Conservation (phyloP, 1,140 invertebrate genomes). For the Monomorium pharaonis region DNA sequence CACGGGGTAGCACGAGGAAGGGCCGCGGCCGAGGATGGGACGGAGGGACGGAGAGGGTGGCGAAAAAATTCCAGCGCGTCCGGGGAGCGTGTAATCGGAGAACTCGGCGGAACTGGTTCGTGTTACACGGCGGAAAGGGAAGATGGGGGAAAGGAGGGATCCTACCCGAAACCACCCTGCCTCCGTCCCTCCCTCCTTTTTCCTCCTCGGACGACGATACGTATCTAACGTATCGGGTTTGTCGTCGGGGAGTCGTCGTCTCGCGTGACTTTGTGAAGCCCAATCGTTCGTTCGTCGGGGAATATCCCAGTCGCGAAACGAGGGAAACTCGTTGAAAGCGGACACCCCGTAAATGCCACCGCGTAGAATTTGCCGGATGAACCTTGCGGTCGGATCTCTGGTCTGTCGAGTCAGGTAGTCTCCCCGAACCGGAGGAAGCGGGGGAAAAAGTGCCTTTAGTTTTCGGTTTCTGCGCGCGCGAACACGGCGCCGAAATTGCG, state of each 20-base stretch:
- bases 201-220: background rate
- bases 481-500: background rate
- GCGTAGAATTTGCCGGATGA: slow-evolving; percentile 50
- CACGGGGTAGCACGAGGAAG: slow-evolving; percentile 10
- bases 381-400: slow-evolving; percentile 24
- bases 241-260: slow-evolving; percentile 50
- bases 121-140: slow-evolving; percentile 42
- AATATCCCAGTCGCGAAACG: slow-evolving; percentile 49
- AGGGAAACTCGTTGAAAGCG: slow-evolving; percentile 61
- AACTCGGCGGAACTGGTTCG: slow-evolving; percentile 63
- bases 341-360: slow-evolving; percentile 56
- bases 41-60: background rate
- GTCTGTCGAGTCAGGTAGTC: slow-evolving; percentile 7
- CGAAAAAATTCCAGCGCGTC: slow-evolving; percentile 61
- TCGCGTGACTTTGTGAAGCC: slow-evolving; percentile 41
- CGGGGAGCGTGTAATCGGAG: slow-evolving; percentile 64
- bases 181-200: background rate
- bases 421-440: background rate
- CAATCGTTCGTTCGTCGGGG: slow-evolving; percentile 36
- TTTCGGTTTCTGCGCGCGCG: slow-evolving; percentile 3
- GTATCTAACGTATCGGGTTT: slow-evolving; percentile 61
- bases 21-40: background rate
- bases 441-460: background rate
- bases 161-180: slow-evolving; percentile 22
- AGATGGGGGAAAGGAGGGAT: slow-evolving; percentile 17